Percentiles rank a stretch among this genome's conserved stretches.
Evolutionary conservation across 2,888 invertebrate species (phyloP).

Genomic region (Geophilus truncorum): DNA sequence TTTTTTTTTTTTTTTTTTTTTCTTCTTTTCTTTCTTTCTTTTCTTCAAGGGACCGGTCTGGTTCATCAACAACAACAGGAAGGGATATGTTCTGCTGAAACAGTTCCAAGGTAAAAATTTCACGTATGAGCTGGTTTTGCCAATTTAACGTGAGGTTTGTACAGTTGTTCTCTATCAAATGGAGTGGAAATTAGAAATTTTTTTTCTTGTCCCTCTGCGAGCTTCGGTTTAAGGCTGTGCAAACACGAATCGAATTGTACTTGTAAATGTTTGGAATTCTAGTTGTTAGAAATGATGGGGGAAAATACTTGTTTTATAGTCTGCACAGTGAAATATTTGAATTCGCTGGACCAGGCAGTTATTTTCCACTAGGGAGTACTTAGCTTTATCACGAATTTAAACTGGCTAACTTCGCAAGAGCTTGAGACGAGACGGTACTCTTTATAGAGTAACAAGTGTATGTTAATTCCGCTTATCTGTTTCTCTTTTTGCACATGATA

Average conservation of each 20-base stretch:
- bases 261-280: not conserved
- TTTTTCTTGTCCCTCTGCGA: not conserved
- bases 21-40: slow-evolving; percentile 34
- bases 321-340: too few species aligned
- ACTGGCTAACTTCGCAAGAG: too few species aligned
- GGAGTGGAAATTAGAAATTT: slow-evolving; percentile 25
- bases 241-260: not conserved
- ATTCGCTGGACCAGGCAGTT: too few species aligned
- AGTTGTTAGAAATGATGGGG: too few species aligned
- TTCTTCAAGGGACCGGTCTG: slow-evolving; percentile 69
- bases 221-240: not conserved
- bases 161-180: not conserved
- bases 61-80: slow-evolving; percentile 91
- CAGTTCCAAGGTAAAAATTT: slow-evolving; percentile 71
- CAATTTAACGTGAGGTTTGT: not conserved
- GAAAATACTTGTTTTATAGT: too few species aligned
- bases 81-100: slow-evolving; percentile 86
- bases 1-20: not conserved
- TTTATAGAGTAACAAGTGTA: not conserved
- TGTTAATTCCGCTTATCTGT: not conserved
- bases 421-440: not conserved
- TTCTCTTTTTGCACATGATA: not conserved
- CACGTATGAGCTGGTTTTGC: slow-evolving; percentile 6
- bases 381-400: too few species aligned
- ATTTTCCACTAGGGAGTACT: too few species aligned